These are phyloP conservation scores for Emydura subglobosa DNA, from an alignment of 2,113 vertebrate species.

Conservation along the genomic window DNA sequence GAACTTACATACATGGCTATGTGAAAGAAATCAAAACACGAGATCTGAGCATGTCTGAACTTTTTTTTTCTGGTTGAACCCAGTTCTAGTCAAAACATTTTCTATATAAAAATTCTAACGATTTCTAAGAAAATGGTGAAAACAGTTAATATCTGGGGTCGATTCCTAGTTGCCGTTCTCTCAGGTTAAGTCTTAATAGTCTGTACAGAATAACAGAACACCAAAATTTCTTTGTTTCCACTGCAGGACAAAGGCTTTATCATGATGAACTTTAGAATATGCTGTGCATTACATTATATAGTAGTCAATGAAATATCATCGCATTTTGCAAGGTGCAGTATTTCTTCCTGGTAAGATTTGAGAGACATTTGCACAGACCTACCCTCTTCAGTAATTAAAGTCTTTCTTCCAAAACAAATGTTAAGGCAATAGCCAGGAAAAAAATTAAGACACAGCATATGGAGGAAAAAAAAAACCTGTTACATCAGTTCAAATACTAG, in stretches of 20 bases:
- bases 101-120: not conserved
- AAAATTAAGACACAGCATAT: not conserved
- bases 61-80: not conserved
- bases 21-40: not conserved
- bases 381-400: not conserved
- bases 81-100: not conserved
- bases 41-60: not conserved
- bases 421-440: not conserved
- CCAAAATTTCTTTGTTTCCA: not conserved
- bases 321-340: not conserved
- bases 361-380: not conserved
- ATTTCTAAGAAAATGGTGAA: not conserved
- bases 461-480: not conserved
- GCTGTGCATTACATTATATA: not conserved
- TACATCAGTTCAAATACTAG: not conserved
- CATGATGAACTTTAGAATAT: not conserved
- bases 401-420: slow-evolving; percentile 19
- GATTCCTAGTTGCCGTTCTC: not conserved
- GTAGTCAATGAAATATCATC: not conserved
- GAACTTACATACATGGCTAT: not conserved
- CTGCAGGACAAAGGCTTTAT: not conserved
- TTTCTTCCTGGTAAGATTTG: not conserved
- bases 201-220: not conserved
- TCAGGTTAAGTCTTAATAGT: not conserved
- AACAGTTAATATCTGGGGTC: not conserved